Percentiles rank a stretch among this genome's conserved stretches.
phyloP scores from a whole-genome alignment of 2,888 invertebrate genomes.

The Eristalis intricaria region DNA sequence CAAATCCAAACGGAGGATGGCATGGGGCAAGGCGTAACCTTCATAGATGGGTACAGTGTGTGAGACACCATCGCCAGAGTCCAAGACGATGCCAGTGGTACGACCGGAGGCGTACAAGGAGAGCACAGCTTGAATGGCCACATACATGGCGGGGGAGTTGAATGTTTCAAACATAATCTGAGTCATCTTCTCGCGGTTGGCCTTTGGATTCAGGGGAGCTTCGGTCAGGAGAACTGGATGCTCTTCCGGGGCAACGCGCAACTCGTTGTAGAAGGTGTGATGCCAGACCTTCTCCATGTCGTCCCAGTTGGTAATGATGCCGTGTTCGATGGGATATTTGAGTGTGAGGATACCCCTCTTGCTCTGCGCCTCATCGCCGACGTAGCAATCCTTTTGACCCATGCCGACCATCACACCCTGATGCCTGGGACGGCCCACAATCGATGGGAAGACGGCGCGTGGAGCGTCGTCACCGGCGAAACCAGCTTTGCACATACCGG shows the following conservation, averaged over 20 bases:
- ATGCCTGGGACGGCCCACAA: slow-evolving; percentile 96
- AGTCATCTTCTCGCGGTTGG: slow-evolving; percentile 95
- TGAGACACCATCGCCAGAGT: slow-evolving; percentile 97
- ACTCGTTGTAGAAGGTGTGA: slow-evolving; percentile 99
- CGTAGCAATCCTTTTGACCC: slow-evolving; percentile 98
- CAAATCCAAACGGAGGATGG: slow-evolving; percentile 95
- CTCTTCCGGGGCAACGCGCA: slow-evolving; percentile 97
- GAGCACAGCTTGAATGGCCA: slow-evolving; percentile 95
- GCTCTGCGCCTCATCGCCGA: slow-evolving; percentile 98
- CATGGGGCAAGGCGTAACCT: slow-evolving; percentile 95
- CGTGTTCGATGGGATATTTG: slow-evolving; percentile 98
- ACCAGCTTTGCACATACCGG: slow-evolving; percentile 98
- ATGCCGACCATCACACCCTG: slow-evolving; percentile 98
- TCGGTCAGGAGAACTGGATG: slow-evolving; percentile 94
- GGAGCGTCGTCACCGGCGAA: slow-evolving; percentile 98
- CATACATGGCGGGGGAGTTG: slow-evolving; percentile 97
- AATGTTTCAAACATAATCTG: slow-evolving; percentile 97
- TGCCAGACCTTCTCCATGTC: slow-evolving; percentile 99
- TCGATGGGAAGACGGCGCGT: slow-evolving; percentile 95
- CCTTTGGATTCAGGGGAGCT: slow-evolving; percentile 94
- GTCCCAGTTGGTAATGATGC: slow-evolving; percentile 99
- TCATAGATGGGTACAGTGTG: slow-evolving; percentile 98
- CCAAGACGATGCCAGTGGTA: slow-evolving; percentile 97
- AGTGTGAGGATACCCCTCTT: slow-evolving; percentile 97
- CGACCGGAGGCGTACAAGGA: slow-evolving; percentile 97